Conservation (phyloP, 2,888 invertebrate genomes). For the Fragum fragum region DNA sequence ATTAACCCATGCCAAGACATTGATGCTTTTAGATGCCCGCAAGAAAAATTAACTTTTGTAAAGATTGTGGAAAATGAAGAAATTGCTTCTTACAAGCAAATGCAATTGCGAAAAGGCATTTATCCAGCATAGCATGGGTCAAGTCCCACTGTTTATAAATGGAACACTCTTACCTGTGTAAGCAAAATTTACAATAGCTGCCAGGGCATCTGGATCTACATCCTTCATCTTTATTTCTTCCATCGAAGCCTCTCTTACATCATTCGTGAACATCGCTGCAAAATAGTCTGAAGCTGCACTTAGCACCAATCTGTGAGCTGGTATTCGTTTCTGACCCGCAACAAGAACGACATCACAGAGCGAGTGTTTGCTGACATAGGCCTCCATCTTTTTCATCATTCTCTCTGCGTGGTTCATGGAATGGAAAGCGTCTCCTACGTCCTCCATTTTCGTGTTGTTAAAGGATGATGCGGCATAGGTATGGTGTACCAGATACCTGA, state of each 20-base stretch:
- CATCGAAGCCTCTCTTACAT: slow-evolving; percentile 93
- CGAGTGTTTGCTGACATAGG: slow-evolving; percentile 93
- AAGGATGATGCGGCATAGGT: slow-evolving; percentile 77
- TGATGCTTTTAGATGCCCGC: no score
- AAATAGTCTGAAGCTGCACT: slow-evolving; percentile 98
- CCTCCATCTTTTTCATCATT: slow-evolving; percentile 93
- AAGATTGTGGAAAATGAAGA: no score
- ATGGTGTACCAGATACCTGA: slow-evolving; percentile 84
- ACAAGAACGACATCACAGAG: slow-evolving; percentile 95
- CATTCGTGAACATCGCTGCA: slow-evolving; percentile 97
- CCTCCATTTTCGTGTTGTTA: slow-evolving; percentile 76
- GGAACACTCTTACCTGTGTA: slow-evolving; percentile 95
- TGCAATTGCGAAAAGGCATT: no score
- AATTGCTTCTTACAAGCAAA: no score
- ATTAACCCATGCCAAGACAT: no score
- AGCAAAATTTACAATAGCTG: slow-evolving; percentile 95
- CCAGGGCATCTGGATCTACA: slow-evolving; percentile 95
- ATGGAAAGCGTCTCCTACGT: slow-evolving; percentile 83
- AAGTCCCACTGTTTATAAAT: no score
- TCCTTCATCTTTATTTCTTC: slow-evolving; percentile 94
- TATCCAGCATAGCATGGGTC: no score
- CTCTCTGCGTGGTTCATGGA: slow-evolving; percentile 92
- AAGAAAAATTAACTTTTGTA: no score
- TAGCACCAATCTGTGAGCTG: slow-evolving; percentile 95
- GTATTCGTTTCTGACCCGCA: slow-evolving; percentile 91